phyloP scores from a whole-genome alignment of 1,140 invertebrate species.

The Eupeodes corollae region DNA sequence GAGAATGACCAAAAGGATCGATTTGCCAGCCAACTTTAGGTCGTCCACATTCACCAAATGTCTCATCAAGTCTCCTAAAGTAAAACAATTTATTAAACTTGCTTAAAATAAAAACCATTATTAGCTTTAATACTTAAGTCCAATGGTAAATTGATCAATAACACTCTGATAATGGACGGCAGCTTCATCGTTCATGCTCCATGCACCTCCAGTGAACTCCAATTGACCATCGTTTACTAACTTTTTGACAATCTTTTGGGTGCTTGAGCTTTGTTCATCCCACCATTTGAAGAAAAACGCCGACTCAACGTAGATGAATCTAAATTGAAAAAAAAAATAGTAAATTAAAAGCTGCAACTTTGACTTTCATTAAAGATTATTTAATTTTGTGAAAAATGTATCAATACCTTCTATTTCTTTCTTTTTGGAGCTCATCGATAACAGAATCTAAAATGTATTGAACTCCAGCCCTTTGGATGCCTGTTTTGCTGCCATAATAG shows the following conservation, averaged over 20 bases:
- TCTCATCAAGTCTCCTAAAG: conserved; percentile 50
- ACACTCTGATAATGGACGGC: conserved; percentile 82
- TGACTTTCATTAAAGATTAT: not conserved
- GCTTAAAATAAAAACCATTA: not conserved
- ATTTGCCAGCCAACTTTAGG: conserved; percentile 86
- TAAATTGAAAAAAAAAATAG: conserved; percentile 10
- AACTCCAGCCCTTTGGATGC: conserved; percentile 68
- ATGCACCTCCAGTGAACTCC: conserved; percentile 78
- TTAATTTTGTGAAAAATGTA: not conserved
- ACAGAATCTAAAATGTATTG: conserved; percentile 89
- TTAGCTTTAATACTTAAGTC: conserved; percentile 25
- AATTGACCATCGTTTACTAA: conserved; percentile 66
- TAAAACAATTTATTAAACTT: not conserved
- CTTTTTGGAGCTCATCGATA: conserved; percentile 58
- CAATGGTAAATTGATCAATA: conserved; percentile 87
- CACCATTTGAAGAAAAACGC: conserved; percentile 94
- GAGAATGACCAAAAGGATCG: conserved; percentile 85
- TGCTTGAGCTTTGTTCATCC: conserved; percentile 54
- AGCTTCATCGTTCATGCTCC: conserved; percentile 94
- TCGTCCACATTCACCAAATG: conserved; percentile 70
- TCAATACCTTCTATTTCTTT: conserved; percentile 49
- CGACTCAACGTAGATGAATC: conserved; percentile 68
- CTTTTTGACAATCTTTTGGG: conserved; percentile 46
- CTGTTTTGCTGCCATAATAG: conserved; percentile 43
- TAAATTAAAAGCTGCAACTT: not conserved